Evolutionary conservation across 2,888 invertebrate species (phyloP), one percentile per base, ranked within the genome.

Genomic region (Torymus auratus): DNA sequence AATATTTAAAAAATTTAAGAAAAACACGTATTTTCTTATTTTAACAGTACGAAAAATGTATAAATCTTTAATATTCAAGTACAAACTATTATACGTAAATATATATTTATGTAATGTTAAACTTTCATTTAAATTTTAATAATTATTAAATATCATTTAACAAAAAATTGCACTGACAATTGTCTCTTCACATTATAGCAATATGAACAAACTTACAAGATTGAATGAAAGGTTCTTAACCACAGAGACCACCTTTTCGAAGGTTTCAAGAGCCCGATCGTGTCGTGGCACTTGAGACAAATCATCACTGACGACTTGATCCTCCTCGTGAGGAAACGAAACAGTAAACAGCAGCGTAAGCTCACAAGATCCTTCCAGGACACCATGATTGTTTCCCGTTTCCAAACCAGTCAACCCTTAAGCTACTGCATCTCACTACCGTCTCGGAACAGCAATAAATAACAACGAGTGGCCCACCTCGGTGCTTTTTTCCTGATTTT

Each of bases 401-500:
- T 28, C 82, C 20, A 70, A 64, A 28, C 75, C 64, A 83, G 74
- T 86, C 86, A 88, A 88, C 86, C 88, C 88, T 88, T 87, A 87
- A 85, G 62, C 68, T 73, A 69, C 2, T 74, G 41, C 23, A 15
- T 14, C 11, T 55, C 61, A 50, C 68, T 72, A 17, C 69, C 62
- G 62, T 67, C 65, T 78, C 50, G 17, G 72, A 77, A 70, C 67
- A 23, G 64, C 80, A 82, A 85, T 86, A 85, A 85, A 85, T 86
- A 84, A 82, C 62, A 58, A 84, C 76, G 68, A 84, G 83, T 83
- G 85, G 76, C 62, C 70, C 53, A 73, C 74, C 56, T n/a, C 41
- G 28, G 56, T 68, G 28, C 61, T 76, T 58, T 68, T 61, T 53
- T 53, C 15, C 20, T n/a, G 2, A 50, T 61, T 41, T 65, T 13